Evolutionary conservation across 2,797 vertebrate genomes (phyloP), one percentile per base, ranked within the genome.

Genomic region (Gadopsis marmoratus): DNA sequence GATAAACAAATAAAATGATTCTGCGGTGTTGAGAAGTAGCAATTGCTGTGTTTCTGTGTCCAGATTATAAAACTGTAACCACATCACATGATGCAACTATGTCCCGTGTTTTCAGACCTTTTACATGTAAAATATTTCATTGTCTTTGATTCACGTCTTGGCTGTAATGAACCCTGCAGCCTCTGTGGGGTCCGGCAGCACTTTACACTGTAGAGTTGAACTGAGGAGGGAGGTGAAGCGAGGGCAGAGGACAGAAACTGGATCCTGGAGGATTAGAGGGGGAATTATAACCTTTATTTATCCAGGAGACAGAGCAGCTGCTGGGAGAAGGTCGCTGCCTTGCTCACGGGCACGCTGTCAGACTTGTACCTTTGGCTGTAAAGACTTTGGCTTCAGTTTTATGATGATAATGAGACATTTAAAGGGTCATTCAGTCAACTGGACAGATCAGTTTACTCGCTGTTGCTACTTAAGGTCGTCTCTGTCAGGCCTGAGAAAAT

Each of bases 211-310:
- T 12, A 5, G 2, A 41, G 59, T 7, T 48, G 17, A 41, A 58
- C 17, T 73, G 53, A 60, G 41, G 7, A 64, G 13, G 62, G 55
- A 54, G 67, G 65, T 70, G 35, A 58, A n/a, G n/a, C 23, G 23
- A 61, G 78, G 61, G 71, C 47, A 23, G n/a, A 61, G 77, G 48
- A 73, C 43, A 66, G 86, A 80, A 82, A 90, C 74, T 39, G 54
- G 81, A 87, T 79, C 83, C 71, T 81, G 74, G 43, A 62, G 71
- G 81, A 84, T 82, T 74, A 78, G 26, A 45, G 47, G 13, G 5
- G 19, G 23, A 55, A 84, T 88, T 83, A 85, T 3, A 73, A 55
- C 54, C 71, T 76, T 76, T 62, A 78, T 79, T 83, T 71, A 71
- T 54, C 62, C 72, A 67, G 58, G 21, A 62, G 23, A 54, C 35